A percentile compares a stretch with the other conserved stretches of the same genome.
These are phyloP conservation scores for Crotalus viridis DNA, from an alignment of 2,113 vertebrate species.

Conservation along the genomic window DNA sequence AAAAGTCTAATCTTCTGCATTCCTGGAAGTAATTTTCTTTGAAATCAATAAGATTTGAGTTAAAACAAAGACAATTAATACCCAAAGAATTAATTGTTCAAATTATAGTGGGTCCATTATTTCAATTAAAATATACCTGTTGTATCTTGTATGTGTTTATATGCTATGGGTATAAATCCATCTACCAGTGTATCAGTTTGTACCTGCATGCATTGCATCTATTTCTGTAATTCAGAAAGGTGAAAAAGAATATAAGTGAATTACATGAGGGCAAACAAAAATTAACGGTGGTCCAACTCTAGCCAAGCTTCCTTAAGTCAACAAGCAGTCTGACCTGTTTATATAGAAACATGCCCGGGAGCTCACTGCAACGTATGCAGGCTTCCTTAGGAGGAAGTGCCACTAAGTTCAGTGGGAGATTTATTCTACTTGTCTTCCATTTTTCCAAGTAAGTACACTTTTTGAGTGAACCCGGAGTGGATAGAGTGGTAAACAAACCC, in stretches of 20 bases:
- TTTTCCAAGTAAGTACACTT: background rate
- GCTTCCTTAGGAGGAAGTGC: background rate
- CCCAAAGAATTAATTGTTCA: conserved; percentile 26
- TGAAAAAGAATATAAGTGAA: conserved; percentile 34
- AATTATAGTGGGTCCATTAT: conserved; percentile 31
- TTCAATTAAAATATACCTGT: rapidly evolving
- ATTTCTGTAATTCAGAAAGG: background rate
- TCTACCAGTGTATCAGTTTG: background rate
- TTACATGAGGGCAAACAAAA: background rate
- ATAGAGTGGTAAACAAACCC: background rate
- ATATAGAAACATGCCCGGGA: background rate
- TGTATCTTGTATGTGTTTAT: background rate
- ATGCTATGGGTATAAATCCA: background rate
- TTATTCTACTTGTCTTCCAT: background rate
- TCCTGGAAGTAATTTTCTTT: conserved; percentile 24
- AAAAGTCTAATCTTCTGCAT: conserved; percentile 12
- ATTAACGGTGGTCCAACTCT: conserved; percentile 7
- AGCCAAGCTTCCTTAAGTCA: background rate
- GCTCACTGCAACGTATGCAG: background rate
- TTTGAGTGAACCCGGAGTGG: background rate
- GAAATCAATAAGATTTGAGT: background rate
- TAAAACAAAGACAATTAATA: background rate
- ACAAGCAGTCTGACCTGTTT: background rate
- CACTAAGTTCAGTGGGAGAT: background rate
- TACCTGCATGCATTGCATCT: background rate